Evolutionary conservation across 1,140 invertebrate genomes (phyloP).

Genomic region (Drosophila trapezifrons): DNA sequence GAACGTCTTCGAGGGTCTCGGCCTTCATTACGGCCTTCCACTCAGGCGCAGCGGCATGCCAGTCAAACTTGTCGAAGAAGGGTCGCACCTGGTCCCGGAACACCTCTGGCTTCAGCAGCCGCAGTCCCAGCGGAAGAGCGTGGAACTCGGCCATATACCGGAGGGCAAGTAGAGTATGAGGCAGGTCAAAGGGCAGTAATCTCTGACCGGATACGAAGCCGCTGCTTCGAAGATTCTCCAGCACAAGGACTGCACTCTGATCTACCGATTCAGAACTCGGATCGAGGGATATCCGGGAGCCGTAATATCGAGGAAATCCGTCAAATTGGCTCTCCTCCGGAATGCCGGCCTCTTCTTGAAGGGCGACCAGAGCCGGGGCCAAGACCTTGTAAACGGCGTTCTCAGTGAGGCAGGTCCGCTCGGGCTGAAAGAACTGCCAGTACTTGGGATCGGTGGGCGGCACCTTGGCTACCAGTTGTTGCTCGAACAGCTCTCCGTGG

Average conservation of each 20-base stretch:
- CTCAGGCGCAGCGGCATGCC: slow-evolving; percentile 60
- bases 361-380: slow-evolving; percentile 84
- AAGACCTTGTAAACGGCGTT: slow-evolving; percentile 85
- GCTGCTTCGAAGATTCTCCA: slow-evolving; percentile 85
- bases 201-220: slow-evolving; percentile 85
- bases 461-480: slow-evolving; percentile 86
- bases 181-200: slow-evolving; percentile 84
- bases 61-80: slow-evolving; percentile 75
- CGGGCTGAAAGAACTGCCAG: slow-evolving; percentile 86
- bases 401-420: slow-evolving; percentile 86
- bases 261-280: slow-evolving; percentile 84
- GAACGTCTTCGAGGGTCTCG: slow-evolving; percentile 58
- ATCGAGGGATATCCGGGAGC: slow-evolving; percentile 84
- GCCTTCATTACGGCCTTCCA: slow-evolving; percentile 57
- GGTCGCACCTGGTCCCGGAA: slow-evolving; percentile 84
- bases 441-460: slow-evolving; percentile 86
- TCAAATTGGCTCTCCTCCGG: slow-evolving; percentile 82
- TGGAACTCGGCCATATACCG: slow-evolving; percentile 86
- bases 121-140: slow-evolving; percentile 85
- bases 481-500: slow-evolving; percentile 1
- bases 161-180: slow-evolving; percentile 84
- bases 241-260: slow-evolving; percentile 85
- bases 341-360: slow-evolving; percentile 85
- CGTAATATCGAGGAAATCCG: slow-evolving; percentile 85
- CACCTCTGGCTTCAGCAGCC: slow-evolving; percentile 84